Evolutionary conservation across 2,113 vertebrate species (phyloP), one percentile per base, ranked within the genome.

Genomic region (Strix aluco): DNA sequence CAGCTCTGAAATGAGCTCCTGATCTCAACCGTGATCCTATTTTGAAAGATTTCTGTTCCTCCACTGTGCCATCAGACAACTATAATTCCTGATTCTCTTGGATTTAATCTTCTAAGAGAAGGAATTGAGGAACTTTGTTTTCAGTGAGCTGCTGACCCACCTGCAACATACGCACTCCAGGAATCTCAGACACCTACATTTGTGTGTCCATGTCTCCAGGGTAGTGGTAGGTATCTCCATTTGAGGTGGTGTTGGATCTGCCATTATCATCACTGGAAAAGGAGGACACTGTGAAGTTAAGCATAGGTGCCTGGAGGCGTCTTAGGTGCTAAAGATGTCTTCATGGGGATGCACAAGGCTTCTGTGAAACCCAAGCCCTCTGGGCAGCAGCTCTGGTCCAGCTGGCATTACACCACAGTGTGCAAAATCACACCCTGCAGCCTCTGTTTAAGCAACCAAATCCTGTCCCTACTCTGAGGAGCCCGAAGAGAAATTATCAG

Each of bases 41-140:
- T n/a, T 59, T 36, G 71, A 72, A 86, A 44, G 32, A 61, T 15
- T 65, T 90, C 26, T 72, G 5, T 70, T 66, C 34, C 51, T 83
- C 44, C 9, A 9, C 16, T 38, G 34, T 44, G 13, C 29, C 6
- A 1, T 59, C 25, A 17, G 59, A 36, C 18, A 30, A 19, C 2
- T 29, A 3, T 3, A 38, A 42, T 82, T 94, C 47, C 46, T 79
- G 23, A 36, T 70, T 62, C 12, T 58, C 38, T 46, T n/a, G 25
- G 9, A 23, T 86, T 92, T 88, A 44, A 6, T 38, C 71, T 85
- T 47, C 52, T 78, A 47, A 62, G 54, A 38, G 36, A 32, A 38
- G 42, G n/a, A 70, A 73, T 4, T 0, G 0, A 80, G 27, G 9
- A 90, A 29, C 3, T 2, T 51, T 2, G 2, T 82, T 74, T 81